A percentile compares a stretch with the other conserved stretches of the same genome.
phyloP scores from a whole-genome alignment of 2,888 invertebrate genomes.

The Drosophila lacicola region DNA sequence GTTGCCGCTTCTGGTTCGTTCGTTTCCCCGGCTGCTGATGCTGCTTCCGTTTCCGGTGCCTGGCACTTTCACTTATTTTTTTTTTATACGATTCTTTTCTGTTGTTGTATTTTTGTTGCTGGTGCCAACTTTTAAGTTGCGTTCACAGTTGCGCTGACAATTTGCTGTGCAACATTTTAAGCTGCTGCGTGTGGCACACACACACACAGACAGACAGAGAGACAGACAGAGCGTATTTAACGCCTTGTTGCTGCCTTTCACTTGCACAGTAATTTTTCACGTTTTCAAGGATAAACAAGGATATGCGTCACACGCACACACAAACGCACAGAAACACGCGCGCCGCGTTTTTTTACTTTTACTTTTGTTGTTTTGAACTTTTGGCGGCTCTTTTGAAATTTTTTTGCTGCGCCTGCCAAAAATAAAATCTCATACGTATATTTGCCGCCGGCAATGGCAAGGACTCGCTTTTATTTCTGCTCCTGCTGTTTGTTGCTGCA shows the following conservation, averaged over 20 bases:
- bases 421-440: constrained; percentile 27
- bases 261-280: constrained; percentile 43
- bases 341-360: constrained; percentile 14
- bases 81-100: constrained; percentile 1
- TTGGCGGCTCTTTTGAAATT: constrained; percentile 42
- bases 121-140: constrained; percentile 47
- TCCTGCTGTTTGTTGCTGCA: constrained; percentile 39
- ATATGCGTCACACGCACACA: constrained; percentile 25
- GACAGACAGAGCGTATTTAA: constrained; percentile 37
- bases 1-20: constrained; percentile 30
- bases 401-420: constrained; percentile 6
- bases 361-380: constrained; percentile 41
- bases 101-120: constrained; percentile 17
- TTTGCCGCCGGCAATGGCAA: constrained; percentile 47
- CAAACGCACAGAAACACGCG: constrained; percentile 15
- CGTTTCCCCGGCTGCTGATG: background rate
- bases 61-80: constrained; percentile 48
- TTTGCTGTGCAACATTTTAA: constrained; percentile 40
- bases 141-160: constrained; percentile 45
- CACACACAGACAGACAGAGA: constrained; percentile 6
- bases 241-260: constrained; percentile 51
- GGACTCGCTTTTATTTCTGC: constrained; percentile 4
- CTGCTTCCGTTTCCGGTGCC: constrained; percentile 34
- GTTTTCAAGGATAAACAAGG: constrained; percentile 58
- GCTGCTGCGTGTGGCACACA: constrained; percentile 10